A percentile compares a stretch with the other conserved stretches of the same genome.
Conservation (phyloP, 2,888 invertebrate genomes). For the Mallateleia sp. region DNA sequence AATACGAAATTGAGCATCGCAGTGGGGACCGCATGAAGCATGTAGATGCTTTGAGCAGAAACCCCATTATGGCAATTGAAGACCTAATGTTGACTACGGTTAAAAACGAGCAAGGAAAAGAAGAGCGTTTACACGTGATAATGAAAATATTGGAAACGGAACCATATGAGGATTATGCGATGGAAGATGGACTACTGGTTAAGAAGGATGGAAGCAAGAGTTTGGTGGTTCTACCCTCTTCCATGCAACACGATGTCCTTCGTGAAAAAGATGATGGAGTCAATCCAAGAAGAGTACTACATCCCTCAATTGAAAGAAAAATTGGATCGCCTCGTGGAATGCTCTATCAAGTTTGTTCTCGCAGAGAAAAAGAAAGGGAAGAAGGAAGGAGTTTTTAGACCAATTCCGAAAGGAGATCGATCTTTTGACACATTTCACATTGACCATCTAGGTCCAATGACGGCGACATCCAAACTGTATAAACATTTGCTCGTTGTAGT, state of each 20-base stretch:
- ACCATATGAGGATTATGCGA: too few relatives aligned
- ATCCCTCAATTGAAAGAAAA: constrained; percentile 62
- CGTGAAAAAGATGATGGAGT: constrained; percentile 64
- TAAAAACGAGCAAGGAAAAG: constrained; percentile 39
- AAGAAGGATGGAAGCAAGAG: not conserved
- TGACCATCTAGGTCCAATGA: constrained; percentile 9
- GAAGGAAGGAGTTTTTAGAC: constrained; percentile 32
- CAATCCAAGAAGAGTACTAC: constrained; percentile 53
- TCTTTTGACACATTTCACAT: constrained; percentile 18
- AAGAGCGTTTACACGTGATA: not conserved
- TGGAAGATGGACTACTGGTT: constrained; percentile 14
- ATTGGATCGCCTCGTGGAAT: constrained; percentile 39
- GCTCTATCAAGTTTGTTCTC: constrained; percentile 57
- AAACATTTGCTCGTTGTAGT: constrained; percentile 4
- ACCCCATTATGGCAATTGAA: constrained; percentile 54
- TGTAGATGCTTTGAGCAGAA: constrained; percentile 65
- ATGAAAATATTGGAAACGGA: not conserved
- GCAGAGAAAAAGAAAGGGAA: constrained; percentile 57
- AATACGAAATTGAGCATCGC: constrained; percentile 16
- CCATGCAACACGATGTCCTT: constrained; percentile 52
- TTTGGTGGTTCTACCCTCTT: constrained; percentile 30
- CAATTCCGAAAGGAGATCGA: constrained; percentile 26
- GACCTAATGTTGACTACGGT: constrained; percentile 40
- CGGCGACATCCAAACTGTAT: not conserved
- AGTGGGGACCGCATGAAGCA: constrained; percentile 24